These are phyloP conservation scores for Phyllostomus discolor DNA, from an alignment of 2,113 vertebrate genomes.

Conservation along the genomic window DNA sequence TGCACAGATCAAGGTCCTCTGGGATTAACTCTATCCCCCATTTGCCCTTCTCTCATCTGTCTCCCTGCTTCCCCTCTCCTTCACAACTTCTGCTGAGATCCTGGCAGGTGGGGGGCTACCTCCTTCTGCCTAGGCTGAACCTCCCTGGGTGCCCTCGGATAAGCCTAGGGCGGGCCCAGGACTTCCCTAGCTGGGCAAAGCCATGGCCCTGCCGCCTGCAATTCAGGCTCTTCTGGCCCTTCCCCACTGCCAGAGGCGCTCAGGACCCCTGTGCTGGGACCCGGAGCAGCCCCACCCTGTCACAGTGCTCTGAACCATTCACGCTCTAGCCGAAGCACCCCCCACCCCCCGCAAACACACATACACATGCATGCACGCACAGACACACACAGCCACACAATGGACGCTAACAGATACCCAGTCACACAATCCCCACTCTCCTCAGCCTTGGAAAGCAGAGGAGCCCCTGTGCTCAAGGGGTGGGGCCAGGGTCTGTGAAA, in stretches of 20 bases:
- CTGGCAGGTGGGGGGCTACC: background rate
- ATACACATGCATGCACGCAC: accelerated
- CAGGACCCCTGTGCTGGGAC: background rate
- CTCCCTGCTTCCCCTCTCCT: background rate
- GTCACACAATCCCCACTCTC: background rate
- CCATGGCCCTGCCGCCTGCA: background rate
- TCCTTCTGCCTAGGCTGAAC: background rate
- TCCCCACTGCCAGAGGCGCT: background rate
- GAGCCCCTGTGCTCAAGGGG: background rate
- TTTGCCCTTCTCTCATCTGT: background rate
- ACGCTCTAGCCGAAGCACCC: background rate
- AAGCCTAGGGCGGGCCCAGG: background rate
- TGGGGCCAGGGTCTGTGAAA: background rate
- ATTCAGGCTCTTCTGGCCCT: background rate
- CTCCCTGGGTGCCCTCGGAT: background rate
- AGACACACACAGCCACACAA: background rate
- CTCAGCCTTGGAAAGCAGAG: background rate
- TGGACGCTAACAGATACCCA: background rate
- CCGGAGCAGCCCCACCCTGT: background rate
- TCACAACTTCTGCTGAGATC: background rate
- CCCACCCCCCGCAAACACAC: background rate
- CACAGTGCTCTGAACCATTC: background rate
- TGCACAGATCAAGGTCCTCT: background rate
- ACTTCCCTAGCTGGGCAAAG: background rate
- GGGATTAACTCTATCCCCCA: background rate